Evolutionary conservation across 2,888 invertebrate species (phyloP).

Genomic region (Cistogaster globosa): DNA sequence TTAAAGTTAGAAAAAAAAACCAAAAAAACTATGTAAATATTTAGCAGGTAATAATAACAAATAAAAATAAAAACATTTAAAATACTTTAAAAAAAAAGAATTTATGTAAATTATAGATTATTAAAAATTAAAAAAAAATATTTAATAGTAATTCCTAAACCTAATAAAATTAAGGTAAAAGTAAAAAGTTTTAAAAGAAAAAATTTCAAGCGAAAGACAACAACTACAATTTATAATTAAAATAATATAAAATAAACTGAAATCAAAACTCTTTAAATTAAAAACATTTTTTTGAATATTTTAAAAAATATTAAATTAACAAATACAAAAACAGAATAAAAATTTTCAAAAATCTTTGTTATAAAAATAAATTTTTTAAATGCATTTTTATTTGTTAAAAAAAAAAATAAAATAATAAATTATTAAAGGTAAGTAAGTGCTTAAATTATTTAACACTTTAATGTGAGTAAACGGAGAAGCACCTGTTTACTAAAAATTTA

Average conservation of each 20-base stretch:
- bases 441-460: background rate
- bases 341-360: constrained; percentile 69
- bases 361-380: constrained; percentile 64
- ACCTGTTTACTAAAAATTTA: constrained; percentile 27
- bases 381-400: constrained; percentile 49
- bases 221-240: constrained; percentile 47
- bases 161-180: constrained; percentile 74
- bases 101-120: constrained; percentile 46
- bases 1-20: constrained; percentile 12
- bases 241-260: constrained; percentile 39
- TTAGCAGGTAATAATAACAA: background rate
- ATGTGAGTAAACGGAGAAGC: constrained; percentile 5
- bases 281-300: constrained; percentile 67
- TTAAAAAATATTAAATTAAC: constrained; percentile 47
- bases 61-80: background rate
- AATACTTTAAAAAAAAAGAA: constrained; percentile 46
- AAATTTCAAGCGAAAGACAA: constrained; percentile 39
- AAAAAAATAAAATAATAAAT: constrained; percentile 6
- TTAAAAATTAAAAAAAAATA: constrained; percentile 34
- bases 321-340: constrained; percentile 29
- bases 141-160: constrained; percentile 66
- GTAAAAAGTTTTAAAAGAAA: constrained; percentile 54
- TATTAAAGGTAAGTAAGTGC: constrained; percentile 34
- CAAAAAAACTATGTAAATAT: constrained; percentile 31
- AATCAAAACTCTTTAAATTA: constrained; percentile 49